Conservation (phyloP, 2,797 vertebrate genomes). For the Euphonia xanthogaster region DNA sequence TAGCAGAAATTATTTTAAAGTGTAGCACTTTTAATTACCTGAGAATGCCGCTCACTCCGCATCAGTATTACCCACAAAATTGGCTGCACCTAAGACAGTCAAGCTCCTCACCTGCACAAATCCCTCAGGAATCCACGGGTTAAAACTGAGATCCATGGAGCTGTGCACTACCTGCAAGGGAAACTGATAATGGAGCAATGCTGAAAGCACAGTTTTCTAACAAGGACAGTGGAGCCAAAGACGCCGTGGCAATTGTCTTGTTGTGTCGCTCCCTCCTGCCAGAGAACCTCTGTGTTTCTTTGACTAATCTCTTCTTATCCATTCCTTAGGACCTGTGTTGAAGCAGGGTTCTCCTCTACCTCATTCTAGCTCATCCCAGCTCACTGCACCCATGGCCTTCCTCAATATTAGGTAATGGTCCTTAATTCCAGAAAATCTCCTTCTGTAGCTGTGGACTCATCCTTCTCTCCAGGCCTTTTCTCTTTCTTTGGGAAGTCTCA, state of each 20-base stretch:
- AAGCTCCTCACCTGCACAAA: not conserved
- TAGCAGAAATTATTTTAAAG: constrained; percentile 38
- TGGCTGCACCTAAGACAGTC: not conserved
- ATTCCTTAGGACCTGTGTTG: not conserved
- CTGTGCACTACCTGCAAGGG: not conserved
- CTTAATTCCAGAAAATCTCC: not conserved
- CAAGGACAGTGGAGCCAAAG: not conserved
- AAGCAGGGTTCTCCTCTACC: not conserved
- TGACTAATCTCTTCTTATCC: not conserved
- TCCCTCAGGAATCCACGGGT: not conserved
- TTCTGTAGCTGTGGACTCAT: fast-evolving
- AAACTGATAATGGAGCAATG: not conserved
- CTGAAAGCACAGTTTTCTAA: not conserved
- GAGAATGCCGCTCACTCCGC: fast-evolving
- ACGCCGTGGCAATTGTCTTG: not conserved
- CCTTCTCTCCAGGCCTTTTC: not conserved
- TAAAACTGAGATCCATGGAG: not conserved
- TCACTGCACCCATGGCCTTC: not conserved
- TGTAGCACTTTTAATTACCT: constrained; percentile 25
- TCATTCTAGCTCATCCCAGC: not conserved
- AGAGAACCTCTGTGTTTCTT: not conserved
- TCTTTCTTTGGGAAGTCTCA: not conserved
- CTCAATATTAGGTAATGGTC: not conserved
- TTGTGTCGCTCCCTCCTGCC: not conserved
- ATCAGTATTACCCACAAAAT: not conserved